Conservation (phyloP, 2,888 invertebrate genomes). For the Odontomyia ornata region DNA sequence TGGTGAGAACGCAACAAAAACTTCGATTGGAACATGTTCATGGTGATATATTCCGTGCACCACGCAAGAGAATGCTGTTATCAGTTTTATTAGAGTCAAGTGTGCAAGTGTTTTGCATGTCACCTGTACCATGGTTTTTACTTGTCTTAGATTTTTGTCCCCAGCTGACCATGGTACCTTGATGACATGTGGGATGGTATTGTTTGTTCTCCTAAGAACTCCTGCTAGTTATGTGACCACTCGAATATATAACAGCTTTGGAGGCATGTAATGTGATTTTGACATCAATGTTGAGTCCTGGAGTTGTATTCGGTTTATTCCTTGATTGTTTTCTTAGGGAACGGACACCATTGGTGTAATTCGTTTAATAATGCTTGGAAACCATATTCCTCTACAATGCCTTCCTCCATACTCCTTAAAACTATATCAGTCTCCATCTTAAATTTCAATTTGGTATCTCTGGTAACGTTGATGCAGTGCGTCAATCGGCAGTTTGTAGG, state of each 20-base stretch:
- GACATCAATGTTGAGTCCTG: slow-evolving; percentile 96
- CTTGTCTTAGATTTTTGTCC: slow-evolving; percentile 98
- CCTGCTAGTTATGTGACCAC: slow-evolving; percentile 98
- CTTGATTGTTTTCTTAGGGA: too few relatives aligned
- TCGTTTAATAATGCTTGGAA: too few relatives aligned
- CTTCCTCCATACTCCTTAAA: too few relatives aligned
- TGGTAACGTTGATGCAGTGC: too few relatives aligned
- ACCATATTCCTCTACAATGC: too few relatives aligned
- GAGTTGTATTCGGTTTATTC: too few relatives aligned
- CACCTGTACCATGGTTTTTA: slow-evolving; percentile 93
- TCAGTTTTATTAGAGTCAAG: slow-evolving; percentile 97
- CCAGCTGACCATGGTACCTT: slow-evolving; percentile 98
- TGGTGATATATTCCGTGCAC: slow-evolving; percentile 97
- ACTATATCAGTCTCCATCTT: too few relatives aligned
- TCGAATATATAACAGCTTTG: slow-evolving; percentile 97
- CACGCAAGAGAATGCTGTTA: slow-evolving; percentile 94
- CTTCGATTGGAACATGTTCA: slow-evolving; percentile 95
- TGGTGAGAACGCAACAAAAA: slow-evolving; percentile 89
- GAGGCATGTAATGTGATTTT: slow-evolving; percentile 96
- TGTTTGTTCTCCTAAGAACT: slow-evolving; percentile 96
- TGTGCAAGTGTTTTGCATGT: slow-evolving; percentile 94
- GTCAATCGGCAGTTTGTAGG: too few relatives aligned
- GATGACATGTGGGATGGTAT: slow-evolving; percentile 97
- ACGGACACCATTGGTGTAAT: too few relatives aligned
- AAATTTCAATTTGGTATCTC: too few relatives aligned